Conservation (phyloP, 2,888 invertebrate species). For the Deroplatys truncata region DNA sequence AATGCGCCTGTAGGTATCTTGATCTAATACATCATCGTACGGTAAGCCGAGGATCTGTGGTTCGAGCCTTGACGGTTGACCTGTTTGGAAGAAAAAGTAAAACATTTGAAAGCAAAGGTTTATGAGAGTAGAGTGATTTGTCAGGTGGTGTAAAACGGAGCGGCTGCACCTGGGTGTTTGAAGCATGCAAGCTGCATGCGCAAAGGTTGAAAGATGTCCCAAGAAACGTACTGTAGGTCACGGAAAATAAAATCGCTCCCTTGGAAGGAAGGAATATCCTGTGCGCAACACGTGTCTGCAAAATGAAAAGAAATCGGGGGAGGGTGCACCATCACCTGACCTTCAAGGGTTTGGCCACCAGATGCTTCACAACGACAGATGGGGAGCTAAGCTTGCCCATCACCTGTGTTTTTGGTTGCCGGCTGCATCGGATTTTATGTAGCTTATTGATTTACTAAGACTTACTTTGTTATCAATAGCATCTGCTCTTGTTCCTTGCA, state of each 20-base stretch:
- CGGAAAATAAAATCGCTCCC: not conserved
- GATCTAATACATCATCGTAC: no score
- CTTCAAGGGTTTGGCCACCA: not conserved
- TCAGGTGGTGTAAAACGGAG: not conserved
- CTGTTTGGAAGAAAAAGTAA: no score
- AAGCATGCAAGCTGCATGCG: not conserved
- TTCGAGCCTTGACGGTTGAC: no score
- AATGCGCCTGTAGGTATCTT: no score
- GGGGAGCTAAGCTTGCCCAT: not conserved
- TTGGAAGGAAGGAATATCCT: not conserved
- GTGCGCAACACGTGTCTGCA: not conserved
- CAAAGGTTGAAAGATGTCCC: not conserved
- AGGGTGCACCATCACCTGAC: not conserved
- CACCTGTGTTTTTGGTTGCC: not conserved
- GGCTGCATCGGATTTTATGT: not conserved
- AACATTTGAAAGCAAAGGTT: no score
- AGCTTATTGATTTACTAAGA: not conserved
- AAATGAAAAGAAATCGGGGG: not conserved
- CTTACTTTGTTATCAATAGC: not conserved
- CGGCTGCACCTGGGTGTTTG: not conserved
- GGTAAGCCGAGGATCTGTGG: no score
- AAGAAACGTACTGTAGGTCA: not conserved
- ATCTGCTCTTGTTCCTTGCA: not conserved
- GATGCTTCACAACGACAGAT: not conserved
- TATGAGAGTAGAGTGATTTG: not conserved